Percentiles rank a stretch among this genome's conserved stretches.
These are phyloP conservation scores for Megathymus violae DNA, from an alignment of 1,140 invertebrate species.

Conservation along the genomic window DNA sequence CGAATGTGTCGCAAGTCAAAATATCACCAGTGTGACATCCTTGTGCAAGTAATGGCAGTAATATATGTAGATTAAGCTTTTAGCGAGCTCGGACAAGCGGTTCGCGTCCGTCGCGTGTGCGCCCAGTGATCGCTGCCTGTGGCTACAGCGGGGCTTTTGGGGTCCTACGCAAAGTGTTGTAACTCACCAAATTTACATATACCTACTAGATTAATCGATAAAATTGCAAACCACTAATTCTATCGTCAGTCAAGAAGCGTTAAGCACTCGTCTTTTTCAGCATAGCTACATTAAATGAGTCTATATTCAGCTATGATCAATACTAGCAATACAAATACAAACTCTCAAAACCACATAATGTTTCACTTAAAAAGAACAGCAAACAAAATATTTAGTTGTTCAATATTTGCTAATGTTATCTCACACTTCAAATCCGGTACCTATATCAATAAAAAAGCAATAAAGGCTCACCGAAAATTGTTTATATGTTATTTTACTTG, in stretches of 20 bases:
- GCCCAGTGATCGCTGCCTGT: constrained; percentile 10
- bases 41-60: constrained; percentile 19
- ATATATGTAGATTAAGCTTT: constrained; percentile 29
- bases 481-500: constrained; percentile 5
- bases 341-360: too few relatives aligned
- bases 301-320: too few relatives aligned
- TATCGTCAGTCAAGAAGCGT: too few relatives aligned
- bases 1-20: background rate
- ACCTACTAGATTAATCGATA: too few relatives aligned
- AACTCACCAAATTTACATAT: background rate
- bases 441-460: background rate
- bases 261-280: too few relatives aligned
- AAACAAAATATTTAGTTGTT: too few relatives aligned
- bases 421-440: background rate
- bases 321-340: too few relatives aligned
- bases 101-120: constrained; percentile 13
- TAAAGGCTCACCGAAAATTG: background rate
- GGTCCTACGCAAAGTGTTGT: background rate
- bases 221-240: too few relatives aligned
- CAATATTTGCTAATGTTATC: too few relatives aligned
- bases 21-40: constrained; percentile 6
- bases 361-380: too few relatives aligned
- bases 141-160: constrained; percentile 21
- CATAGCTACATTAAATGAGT: too few relatives aligned
- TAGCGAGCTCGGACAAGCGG: constrained; percentile 18